Base-by-base conservation (phyloP, 2,797 vertebrate species). In the Manis pentadactyla region DNA sequence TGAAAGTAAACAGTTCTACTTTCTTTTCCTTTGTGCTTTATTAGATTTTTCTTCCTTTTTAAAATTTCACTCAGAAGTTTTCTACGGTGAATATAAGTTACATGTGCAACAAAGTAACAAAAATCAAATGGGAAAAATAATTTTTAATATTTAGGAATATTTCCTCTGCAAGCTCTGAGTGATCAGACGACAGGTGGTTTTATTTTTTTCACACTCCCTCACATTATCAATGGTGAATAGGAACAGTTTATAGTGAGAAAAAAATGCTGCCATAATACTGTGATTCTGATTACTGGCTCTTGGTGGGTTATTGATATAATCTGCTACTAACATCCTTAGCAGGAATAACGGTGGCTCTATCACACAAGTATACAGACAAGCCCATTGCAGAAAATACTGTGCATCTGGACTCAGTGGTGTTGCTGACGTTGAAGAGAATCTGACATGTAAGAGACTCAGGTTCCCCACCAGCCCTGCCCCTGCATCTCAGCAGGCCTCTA, bases 251-350 rank as follows among this genome's bases (percentile, higher is more conserved):
- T 18, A 68, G 18, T 27, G 73, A 61, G 34, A 53, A 82, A 79
- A 46, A 55, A 66, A 23, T 29, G 15, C n/a, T 55, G 55, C 31
- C 53, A 63, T 6, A 39, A 31, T 18, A 34, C 46, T 66, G 12
- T 29, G 42, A 74, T 90, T 93, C 29, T 51, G 57, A 95, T 18
- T 92, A 55, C 37, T 8, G 34, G 81, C 75, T 90, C 46, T 49
- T 34, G n/a, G 63, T 57, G 5, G 85, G 87, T 64, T 37, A 64
- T 21, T n/a, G 39, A 90, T 68, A 82, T 7, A 74, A 94, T 75
- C 66, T 77, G 31, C 49, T 90, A 55, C 61, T 90, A 85, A 97
- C 78, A 68, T 59, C 31, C n/a, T 49, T 17, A 87, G 73, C 42
- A 46, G 18, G 34, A 78, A 13, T 15, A 46, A 64, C 0, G 29